Base-by-base conservation (phyloP, 2,113 vertebrate genomes). In the Collichthys lucidus region DNA sequence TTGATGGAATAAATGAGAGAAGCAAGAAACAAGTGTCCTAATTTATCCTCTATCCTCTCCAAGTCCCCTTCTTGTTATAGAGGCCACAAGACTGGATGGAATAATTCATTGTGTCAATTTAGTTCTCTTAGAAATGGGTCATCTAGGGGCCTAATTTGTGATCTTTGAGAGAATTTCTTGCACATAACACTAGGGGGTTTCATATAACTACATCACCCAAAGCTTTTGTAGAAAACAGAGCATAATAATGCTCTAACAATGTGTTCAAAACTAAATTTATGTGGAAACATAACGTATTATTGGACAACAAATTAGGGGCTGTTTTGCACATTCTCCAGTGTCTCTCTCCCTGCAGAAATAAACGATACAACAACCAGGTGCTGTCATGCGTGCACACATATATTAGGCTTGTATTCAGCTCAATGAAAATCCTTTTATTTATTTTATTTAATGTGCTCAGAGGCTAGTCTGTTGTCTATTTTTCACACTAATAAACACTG, bases 41-140 rank as follows among this genome's bases (percentile, higher is more conserved):
- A 93, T 91, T 90, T 85, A 84, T 93, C 82, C 77, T 83, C 71
- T 79, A 66, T 80, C 26, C 26, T 26, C 26, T 88, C 86, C 74
- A 46, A 56, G 85, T 88, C 79, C 53, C 69, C 49, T 57, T 67
- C 89, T 92, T 46, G 77, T 92, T 92, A 88, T 77, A 49, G 79
- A 89, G 83, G 86, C 86, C 86, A 85, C 85, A 87, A 80, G 86
- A 87, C 78, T 72, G 84, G 49, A 89, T 83, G 83, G 83, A 89
- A 92, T 92, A 90, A 92, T 88, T 93, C 84, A 92, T 89, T 73
- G 84, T 89, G 90, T 93, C 91, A 93, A 92, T 93, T 94, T 90
- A 91, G 74, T 82, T 91, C 85, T 81, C 77, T 57, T 76, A 61
- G 80, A 92, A 92, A 83, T 90, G 89, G 92, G 88, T 90, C 92